Conservation (phyloP, 2,113 vertebrate genomes). For the Ovis canadensis region DNA sequence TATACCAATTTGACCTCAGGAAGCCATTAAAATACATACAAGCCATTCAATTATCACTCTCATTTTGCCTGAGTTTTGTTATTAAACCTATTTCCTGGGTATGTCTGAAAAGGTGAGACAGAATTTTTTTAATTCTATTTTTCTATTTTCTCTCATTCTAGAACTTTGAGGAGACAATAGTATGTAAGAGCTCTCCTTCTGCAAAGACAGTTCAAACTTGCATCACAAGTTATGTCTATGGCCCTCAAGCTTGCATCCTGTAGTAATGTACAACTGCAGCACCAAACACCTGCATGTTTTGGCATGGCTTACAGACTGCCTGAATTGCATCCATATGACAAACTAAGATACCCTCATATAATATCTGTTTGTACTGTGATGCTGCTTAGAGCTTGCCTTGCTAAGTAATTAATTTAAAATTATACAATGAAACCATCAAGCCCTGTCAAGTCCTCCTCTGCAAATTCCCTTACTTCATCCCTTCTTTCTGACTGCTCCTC, state of each 20-base stretch:
- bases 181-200: not conserved
- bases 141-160: not conserved
- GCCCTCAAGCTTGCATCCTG: not conserved
- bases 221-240: not conserved
- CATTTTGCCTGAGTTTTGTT: not conserved
- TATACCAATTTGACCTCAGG: not conserved
- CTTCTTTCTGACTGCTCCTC: not conserved
- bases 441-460: not conserved
- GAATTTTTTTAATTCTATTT: not conserved
- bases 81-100: not conserved
- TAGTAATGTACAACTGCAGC: not conserved
- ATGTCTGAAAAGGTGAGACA: not conserved
- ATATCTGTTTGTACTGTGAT: slow-evolving; percentile 20
- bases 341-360: slow-evolving; percentile 9
- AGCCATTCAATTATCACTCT: not conserved
- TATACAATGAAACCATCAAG: slow-evolving; percentile 11
- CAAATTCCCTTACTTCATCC: not conserved
- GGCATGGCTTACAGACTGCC: not conserved
- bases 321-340: slow-evolving; percentile 35
- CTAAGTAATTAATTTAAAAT: slow-evolving; percentile 47
- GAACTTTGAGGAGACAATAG: not conserved
- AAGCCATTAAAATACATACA: not conserved
- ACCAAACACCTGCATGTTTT: not conserved
- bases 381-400: slow-evolving; percentile 20
- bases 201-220: not conserved